These are phyloP conservation scores for Ochropleura leucogaster DNA, from an alignment of 2,888 invertebrate species.

Conservation along the genomic window DNA sequence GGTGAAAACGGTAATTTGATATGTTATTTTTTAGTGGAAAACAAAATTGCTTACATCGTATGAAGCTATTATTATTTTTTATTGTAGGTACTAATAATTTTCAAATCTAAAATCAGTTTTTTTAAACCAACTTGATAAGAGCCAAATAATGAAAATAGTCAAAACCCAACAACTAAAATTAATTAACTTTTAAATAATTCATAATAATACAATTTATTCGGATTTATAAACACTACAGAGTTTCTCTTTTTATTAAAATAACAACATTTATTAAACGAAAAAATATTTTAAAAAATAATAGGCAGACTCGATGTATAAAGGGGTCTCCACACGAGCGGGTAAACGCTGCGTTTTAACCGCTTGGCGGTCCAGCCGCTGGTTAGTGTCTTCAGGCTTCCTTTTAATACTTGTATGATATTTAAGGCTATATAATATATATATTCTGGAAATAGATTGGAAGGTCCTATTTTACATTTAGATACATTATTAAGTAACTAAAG, in stretches of 20 bases:
- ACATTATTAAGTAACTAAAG: slow-evolving; percentile 16
- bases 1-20: neutral
- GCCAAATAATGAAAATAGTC: neutral
- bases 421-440: neutral
- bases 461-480: neutral
- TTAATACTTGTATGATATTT: slow-evolving; percentile 21
- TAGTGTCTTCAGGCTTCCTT: slow-evolving; percentile 50
- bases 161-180: slow-evolving; percentile 23
- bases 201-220: slow-evolving; percentile 58
- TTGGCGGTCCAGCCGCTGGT: slow-evolving; percentile 69
- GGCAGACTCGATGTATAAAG: slow-evolving; percentile 71
- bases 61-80: neutral
- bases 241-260: slow-evolving; percentile 49
- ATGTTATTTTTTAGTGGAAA: neutral
- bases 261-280: slow-evolving; percentile 60
- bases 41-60: neutral
- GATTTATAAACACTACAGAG: slow-evolving; percentile 30
- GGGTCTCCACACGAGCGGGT: slow-evolving; percentile 68
- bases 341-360: slow-evolving; percentile 70
- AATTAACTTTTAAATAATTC: slow-evolving; percentile 27
- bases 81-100: neutral
- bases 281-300: slow-evolving; percentile 70
- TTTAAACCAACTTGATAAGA: neutral
- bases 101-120: neutral
- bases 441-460: neutral